A percentile compares a stretch with the other conserved stretches of the same genome.
These are phyloP conservation scores for Lampris megalopsis DNA, from an alignment of 2,113 vertebrate genomes.

Conservation along the genomic window DNA sequence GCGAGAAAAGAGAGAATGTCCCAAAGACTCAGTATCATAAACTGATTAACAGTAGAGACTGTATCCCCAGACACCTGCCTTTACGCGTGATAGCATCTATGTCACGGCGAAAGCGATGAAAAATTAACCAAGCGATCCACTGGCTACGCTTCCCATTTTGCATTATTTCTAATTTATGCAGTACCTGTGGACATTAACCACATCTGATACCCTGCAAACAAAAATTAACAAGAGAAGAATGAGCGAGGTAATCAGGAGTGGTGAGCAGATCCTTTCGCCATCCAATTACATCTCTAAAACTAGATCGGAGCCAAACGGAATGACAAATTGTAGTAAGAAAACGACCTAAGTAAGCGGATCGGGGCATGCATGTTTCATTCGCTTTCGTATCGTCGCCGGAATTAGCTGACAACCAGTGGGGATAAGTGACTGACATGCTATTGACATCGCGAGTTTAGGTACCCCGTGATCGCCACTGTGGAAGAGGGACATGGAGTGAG, in stretches of 20 bases:
- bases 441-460: neutral
- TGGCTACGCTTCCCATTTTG: neutral
- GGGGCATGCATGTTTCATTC: neutral
- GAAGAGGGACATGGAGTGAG: constrained; percentile 5
- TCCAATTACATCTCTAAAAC: constrained; percentile 38
- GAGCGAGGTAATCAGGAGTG: constrained; percentile 27
- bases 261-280: constrained; percentile 40
- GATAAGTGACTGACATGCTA: neutral
- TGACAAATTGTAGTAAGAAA: constrained; percentile 39
- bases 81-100: constrained; percentile 2
- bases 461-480: neutral
- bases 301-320: constrained; percentile 19
- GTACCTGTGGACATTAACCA: neutral
- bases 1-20: constrained; percentile 38
- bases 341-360: neutral
- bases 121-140: neutral
- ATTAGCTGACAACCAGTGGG: neutral
- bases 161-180: neutral
- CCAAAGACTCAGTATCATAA: constrained; percentile 36
- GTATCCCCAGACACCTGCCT: constrained; percentile 25
- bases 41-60: constrained; percentile 17
- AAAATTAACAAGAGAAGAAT: neutral
- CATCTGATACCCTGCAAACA: neutral
- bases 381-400: no score
- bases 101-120: neutral